Evolutionary conservation across 2,113 vertebrate genomes (phyloP).

Genomic region (Microcebus lehilahytsara): DNA sequence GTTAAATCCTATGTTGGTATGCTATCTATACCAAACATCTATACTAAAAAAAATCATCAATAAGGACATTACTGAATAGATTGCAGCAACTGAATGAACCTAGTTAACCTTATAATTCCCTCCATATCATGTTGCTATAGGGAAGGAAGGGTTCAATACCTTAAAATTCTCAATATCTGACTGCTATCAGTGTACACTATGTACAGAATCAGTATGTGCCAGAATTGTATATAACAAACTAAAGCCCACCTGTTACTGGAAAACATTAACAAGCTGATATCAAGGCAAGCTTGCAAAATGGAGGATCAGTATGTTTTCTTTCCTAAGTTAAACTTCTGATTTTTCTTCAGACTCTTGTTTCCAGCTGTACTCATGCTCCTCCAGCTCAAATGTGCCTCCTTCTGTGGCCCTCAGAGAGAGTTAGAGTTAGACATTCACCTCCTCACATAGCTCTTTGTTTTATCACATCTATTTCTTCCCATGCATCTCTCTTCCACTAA

Average conservation of each 20-base stretch:
- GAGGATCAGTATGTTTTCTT: background rate
- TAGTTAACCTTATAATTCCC: background rate
- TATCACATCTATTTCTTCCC: background rate
- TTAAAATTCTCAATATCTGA: conserved; percentile 35
- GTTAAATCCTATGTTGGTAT: background rate
- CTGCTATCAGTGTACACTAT: background rate
- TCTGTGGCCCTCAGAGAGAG: background rate
- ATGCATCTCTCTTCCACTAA: background rate
- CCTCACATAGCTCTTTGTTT: background rate
- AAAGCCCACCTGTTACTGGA: background rate
- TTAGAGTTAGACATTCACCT: background rate
- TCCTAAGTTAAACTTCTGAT: conserved; percentile 13
- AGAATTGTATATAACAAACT: background rate
- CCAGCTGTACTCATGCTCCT: background rate
- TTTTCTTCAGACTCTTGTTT: background rate
- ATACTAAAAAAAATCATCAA: background rate
- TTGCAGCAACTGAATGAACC: background rate
- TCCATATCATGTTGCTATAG: background rate
- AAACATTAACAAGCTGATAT: conserved; percentile 34
- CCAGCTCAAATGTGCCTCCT: conserved; percentile 7
- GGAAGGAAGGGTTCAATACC: background rate
- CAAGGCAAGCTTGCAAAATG: conserved; percentile 32
- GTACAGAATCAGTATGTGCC: conserved; percentile 6
- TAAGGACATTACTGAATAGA: background rate
- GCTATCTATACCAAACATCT: background rate